Evolutionary conservation across 2,888 invertebrate genomes (phyloP), one percentile per base, ranked within the genome.

Genomic region (Taphrorychus bicolor): DNA sequence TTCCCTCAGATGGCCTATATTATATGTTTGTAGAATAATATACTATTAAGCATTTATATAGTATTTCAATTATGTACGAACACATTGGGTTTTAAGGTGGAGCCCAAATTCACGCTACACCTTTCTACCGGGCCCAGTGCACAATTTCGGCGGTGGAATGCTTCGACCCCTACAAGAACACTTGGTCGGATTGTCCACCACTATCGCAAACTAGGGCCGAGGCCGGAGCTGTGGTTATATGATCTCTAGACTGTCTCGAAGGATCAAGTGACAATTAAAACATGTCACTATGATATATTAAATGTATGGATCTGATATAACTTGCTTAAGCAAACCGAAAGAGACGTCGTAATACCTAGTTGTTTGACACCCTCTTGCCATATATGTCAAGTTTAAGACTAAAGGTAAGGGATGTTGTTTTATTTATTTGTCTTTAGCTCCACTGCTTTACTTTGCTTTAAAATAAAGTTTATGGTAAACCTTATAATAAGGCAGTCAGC

Each of bases 121-220:
- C 89, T 80, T 94, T 94, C 83, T 94, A 93, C 84, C 88, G 93
- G 74, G 93, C 92, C 57, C 92, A 93, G 80, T 89, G 92, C 74
- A 92, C 95, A 45, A 89, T 95, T 71, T 88, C 91, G 73, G 88
- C 90, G 58, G 93, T 94, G 11, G 95, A 96, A 83, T 87, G 91
- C 74, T 96, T 91, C 83, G 92, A 94, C 83, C 94, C 95, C 7
- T 83, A 88, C 62, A 87, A 86, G 11, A 89, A 91, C 82, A 83
- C 84, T 58, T 97, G 97, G 96, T 87, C 87, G 72, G 86, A 90
- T 75, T 91, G 92, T 73, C 90, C 92, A 51, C 87, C 91, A 70
- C 85, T 96, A 79, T 93, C 94, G 19, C 91, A 91, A 78, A 91
- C 92, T 74, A 88, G 95, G 71, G 92, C 94, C 59, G 95, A 95